A percentile compares a stretch with the other conserved stretches of the same genome.
These are phyloP conservation scores for Otis tarda DNA, from an alignment of 2,113 vertebrate genomes.

Conservation along the genomic window DNA sequence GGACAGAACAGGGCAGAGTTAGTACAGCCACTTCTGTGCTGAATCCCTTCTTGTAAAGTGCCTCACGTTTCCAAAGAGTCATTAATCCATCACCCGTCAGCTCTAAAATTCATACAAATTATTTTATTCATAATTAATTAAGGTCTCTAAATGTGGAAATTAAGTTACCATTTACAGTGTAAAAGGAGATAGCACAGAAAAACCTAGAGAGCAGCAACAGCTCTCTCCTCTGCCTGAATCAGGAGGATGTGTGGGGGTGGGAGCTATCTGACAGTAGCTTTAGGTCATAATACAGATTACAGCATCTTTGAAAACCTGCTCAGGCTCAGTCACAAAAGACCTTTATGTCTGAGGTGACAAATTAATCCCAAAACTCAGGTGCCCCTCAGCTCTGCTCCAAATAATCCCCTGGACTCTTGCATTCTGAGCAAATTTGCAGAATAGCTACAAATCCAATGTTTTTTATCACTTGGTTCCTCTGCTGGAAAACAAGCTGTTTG, in stretches of 20 bases:
- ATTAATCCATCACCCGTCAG: background rate
- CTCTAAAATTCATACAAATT: background rate
- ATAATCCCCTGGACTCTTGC: background rate
- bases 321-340: background rate
- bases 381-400: background rate
- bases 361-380: background rate
- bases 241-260: background rate
- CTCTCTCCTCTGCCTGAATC: background rate
- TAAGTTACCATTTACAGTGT: constrained; percentile 1
- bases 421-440: background rate
- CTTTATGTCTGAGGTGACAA: background rate
- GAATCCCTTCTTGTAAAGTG: background rate
- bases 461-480: background rate
- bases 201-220: background rate
- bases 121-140: constrained; percentile 43
- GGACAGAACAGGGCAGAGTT: background rate
- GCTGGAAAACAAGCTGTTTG: background rate
- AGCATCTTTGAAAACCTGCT: background rate
- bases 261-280: background rate
- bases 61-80: background rate
- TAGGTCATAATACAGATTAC: background rate
- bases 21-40: background rate
- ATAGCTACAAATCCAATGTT: background rate
- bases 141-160: constrained; percentile 27
- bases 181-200: background rate